Base-by-base conservation (phyloP, 2,797 vertebrate species). In the Danio choprae region DNA sequence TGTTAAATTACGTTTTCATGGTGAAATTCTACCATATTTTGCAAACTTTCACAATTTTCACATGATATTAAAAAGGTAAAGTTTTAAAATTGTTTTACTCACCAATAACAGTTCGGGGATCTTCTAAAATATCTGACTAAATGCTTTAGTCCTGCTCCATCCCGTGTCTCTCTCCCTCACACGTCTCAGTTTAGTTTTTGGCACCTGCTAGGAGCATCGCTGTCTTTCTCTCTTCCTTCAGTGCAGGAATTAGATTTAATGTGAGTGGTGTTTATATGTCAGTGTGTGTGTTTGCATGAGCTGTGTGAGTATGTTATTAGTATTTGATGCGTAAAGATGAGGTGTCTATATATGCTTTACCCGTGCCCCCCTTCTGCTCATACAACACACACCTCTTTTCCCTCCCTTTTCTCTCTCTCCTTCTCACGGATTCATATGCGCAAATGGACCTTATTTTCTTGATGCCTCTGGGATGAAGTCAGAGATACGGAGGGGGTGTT, bases 121-220 rank as follows among this genome's bases (percentile, higher is more conserved):
- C 20, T 56, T 64, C 18, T 69, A 41, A 22, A 84, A 80, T 29
- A 64, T 62, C 86, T 79, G 72, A 89, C 84, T 88, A 75, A 76
- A 55, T 83, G 85, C 86, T 87, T 86, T 89, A 90, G 78, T 88
- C 92, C 87, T 88, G 88, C 81, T 91, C 85, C 93, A 92, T 93
- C 86, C 75, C 72, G 68, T 71, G 78, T 72, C 50, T 78, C 88
- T 59, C 78, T 79, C 75, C 75, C 59, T 84, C 53, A 87, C 59
- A 64, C 85, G 84, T 89, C 87, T 91, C 79, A 13, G 85, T 89
- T 92, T 88, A 93, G 88, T 92, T 91, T 90, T 90, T 89, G 90
- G 90, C 91, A 94, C 93, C 93, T 93, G 92, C 90, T 88, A 85
- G 79, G 89, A 92, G 92, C 92, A 91, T 93, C 92, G 86, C 89